Base-by-base conservation (phyloP, 1,140 invertebrate genomes). In the Andrena cerasifolii region DNA sequence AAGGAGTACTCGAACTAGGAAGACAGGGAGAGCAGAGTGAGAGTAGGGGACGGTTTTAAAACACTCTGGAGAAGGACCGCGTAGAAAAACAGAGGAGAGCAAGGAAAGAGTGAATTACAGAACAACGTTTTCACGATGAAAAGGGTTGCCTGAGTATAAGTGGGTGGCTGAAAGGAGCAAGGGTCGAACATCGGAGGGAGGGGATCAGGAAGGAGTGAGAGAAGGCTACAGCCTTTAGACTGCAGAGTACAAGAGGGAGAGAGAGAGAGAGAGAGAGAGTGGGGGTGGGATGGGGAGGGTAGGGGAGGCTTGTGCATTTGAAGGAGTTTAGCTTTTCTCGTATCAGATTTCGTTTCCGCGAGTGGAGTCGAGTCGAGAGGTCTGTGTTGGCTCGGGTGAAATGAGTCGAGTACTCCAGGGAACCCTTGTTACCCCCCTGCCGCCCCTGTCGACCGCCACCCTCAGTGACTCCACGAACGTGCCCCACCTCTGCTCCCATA, bases 251-350 rank as follows among this genome's bases (percentile, higher is more conserved):
- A 66, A 71, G 68, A 10, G 24, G 36, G 26, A 36, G 45, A 10
- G 16, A 12, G 51, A 36, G 12, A 33, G 7, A 10, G 2, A 6
- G 31, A 67, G 66, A 45, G 36, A 26, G 72, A 26, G n/a, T 65
- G 66, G 33, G 63, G 7, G 16, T 10, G 51, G 56, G 68, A 21
- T 58, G 49, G 66, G 63, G 79, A 45, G 24, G 47, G 45, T 65
- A 75, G 66, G 80, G 62, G 78, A 40, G 67, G 79, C 86, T 88
- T 84, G 87, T 86, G 85, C 83, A 89, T 89, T 89, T 89, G 82
- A 83, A 88, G 88, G 86, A 89, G 86, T 89, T 89, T 86, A 86
- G 88, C 87, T 89, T 89, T 88, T 87, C 89, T 87, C 87, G 88
- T 90, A 90, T 90, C 87, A 85, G 85, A 90, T 90, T 89, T 87